Evolutionary conservation across 2,113 vertebrate species (phyloP).

Genomic region (Lepidothrix coronata): DNA sequence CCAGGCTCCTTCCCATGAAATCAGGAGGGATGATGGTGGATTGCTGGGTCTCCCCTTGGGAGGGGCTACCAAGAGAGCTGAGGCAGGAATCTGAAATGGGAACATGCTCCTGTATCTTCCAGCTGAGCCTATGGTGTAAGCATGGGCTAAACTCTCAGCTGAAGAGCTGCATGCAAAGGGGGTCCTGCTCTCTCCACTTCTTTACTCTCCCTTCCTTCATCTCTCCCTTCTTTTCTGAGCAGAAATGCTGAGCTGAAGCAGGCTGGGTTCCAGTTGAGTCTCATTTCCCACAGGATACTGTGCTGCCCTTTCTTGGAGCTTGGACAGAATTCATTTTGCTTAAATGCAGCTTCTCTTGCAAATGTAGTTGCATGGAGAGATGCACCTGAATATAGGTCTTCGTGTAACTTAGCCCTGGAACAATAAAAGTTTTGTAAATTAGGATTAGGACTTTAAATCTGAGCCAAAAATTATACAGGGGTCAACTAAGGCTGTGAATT

Average conservation of each 20-base stretch:
- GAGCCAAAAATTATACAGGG: neutral
- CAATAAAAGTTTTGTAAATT: neutral
- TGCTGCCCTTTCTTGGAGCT: neutral
- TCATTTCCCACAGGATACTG: neutral
- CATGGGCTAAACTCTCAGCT: neutral
- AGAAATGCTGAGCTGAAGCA: neutral
- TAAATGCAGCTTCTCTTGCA: neutral
- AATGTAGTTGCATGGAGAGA: neutral
- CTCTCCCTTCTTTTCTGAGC: neutral
- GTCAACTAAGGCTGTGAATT: neutral
- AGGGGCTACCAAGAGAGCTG: neutral
- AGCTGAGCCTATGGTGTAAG: neutral
- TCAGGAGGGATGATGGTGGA: fast-evolving
- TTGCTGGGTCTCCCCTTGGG: neutral
- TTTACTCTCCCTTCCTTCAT: neutral
- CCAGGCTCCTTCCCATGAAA: neutral
- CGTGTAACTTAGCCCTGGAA: neutral
- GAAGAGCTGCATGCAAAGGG: neutral
- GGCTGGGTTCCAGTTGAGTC: neutral
- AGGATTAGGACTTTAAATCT: neutral
- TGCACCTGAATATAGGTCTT: neutral
- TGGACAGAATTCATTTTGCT: neutral
- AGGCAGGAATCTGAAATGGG: neutral
- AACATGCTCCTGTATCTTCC: neutral
- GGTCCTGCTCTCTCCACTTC: neutral